Base-by-base conservation (phyloP, 2,888 invertebrate species). In the Laothoe populi region DNA sequence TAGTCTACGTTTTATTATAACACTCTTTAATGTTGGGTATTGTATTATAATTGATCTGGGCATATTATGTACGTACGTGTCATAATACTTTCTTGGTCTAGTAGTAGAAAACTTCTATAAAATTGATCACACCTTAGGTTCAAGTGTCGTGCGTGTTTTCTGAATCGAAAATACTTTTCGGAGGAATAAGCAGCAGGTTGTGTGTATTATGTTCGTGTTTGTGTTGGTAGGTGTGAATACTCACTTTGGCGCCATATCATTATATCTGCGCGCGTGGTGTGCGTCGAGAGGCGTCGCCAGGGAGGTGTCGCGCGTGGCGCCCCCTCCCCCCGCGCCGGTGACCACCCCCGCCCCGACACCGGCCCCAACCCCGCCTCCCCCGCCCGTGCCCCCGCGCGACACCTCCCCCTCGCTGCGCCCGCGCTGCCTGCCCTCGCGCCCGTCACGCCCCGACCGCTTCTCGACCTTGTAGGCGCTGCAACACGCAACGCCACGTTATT, bases 221-320 rank as follows among this genome's bases (percentile, higher is more conserved):
- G 21, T 11, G 13, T 19, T 13, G n/a, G 49, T 16, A 3, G 2
- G 19, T 53, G 10, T 60, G 58, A 11, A 63, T 79, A 95, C 96
- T 96, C 94, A 97, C 97, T 97, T 97, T 85, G 96, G 96, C 83
- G 97, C 97, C 95, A 96, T 96, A 89, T 97, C 97, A 85, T 96
- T 95, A 93, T 96, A 97, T 90, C 91, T 81, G 90, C 91, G 90
- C 97, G 95, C 79, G 96, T 95, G 86, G 87, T 87, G 88, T 84
- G 96, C 95, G 88, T 89, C 90, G 87, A 82, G 68, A 78, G 87
- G 77, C 83, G 88, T 86, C 82, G 93, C 93, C 78, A 89, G 81
- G 78, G 88, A 67, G 80, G 87, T 77, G 68, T 82, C 86, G 64
- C 94, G 92, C 86, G 90, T 70, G 88, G 92, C 70, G 66, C 63